Evolutionary conservation across 1,140 invertebrate genomes (phyloP).

Genomic region (Rhagoletis pomonella): DNA sequence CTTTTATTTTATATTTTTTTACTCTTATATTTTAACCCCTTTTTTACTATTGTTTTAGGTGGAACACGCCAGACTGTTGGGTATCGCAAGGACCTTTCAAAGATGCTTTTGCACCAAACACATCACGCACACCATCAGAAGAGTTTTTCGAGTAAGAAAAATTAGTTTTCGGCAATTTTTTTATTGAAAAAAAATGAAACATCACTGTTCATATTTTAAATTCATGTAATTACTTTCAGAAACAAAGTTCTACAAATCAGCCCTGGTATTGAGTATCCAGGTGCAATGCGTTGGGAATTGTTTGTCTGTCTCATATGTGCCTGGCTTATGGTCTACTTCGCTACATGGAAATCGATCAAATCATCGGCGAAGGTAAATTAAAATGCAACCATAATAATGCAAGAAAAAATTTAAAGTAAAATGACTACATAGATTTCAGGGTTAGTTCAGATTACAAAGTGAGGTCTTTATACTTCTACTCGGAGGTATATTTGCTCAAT

Average conservation of each 20-base stretch:
- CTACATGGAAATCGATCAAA: conserved; percentile 93
- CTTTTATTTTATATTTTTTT: too few relatives aligned
- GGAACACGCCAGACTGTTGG: conserved; percentile 90
- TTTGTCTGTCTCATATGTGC: conserved; percentile 89
- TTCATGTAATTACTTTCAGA: conserved; percentile 74
- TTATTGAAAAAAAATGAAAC: too few relatives aligned
- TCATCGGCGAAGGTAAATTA: conserved; percentile 81
- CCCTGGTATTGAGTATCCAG: conserved; percentile 86
- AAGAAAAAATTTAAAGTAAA: neutral
- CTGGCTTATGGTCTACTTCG: conserved; percentile 94
- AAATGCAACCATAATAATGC: neutral
- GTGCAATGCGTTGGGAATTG: conserved; percentile 88
- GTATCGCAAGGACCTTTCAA: conserved; percentile 73
- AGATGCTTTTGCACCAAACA: conserved; percentile 77
- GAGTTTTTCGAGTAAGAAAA: conserved; percentile 88
- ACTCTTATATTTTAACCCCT: too few relatives aligned
- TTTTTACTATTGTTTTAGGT: conserved; percentile 74
- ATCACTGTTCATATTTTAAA: neutral
- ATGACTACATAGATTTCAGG: too few relatives aligned
- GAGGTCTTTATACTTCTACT: too few relatives aligned
- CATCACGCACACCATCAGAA: conserved; percentile 84
- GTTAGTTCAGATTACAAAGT: too few relatives aligned
- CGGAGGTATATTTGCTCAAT: too few relatives aligned
- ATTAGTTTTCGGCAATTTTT: neutral
- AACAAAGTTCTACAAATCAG: conserved; percentile 89